Base-by-base conservation (phyloP, 2,888 invertebrate genomes). In the Ryuthela nishihirai region DNA sequence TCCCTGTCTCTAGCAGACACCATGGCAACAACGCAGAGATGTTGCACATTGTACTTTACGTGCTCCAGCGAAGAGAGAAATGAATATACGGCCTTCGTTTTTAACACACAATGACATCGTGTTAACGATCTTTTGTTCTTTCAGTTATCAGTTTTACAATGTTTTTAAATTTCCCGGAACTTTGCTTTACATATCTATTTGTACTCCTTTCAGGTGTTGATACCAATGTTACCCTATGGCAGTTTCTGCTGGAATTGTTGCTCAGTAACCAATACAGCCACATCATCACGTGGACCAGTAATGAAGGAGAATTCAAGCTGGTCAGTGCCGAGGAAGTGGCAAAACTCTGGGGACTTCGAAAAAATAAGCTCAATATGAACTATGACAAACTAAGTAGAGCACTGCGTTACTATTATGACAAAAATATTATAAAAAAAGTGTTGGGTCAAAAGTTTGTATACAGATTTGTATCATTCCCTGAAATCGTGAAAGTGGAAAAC, bases 351-450 rank as follows among this genome's bases (percentile, higher is more conserved):
- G 82, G 82, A 1, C 71, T 76, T 41, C 71, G 81, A 17, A 82
- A 82, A 68, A 80, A 80, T 68, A 79, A 79, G 67, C 78, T 76
- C 34, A 79, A 80, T 68, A 82, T 82, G 82, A 82, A 81, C 70
- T 82, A 82, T 67, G n/a, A n/a, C n/a, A n/a, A n/a, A n/a, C n/a
- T n/a, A n/a, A n/a, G n/a, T n/a, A n/a, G n/a, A n/a, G n/a, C n/a
- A n/a, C n/a, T n/a, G n/a, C n/a, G n/a, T n/a, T n/a, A n/a, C n/a
- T n/a, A n/a, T n/a, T n/a, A n/a, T 68, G 79, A 80, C 68, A 80
- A 79, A 68, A 79, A 80, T 65, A 80, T 80, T 65, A 80, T 80
- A 67, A 77, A 77, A 69, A 80, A 80, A 67, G 79, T 80, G 7
- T 72, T 78, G 68, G 79, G 80, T 24, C 79, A 80, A 68, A 80